These are phyloP conservation scores for Eueides isabella DNA, from an alignment of 1,140 invertebrate genomes.

Conservation along the genomic window DNA sequence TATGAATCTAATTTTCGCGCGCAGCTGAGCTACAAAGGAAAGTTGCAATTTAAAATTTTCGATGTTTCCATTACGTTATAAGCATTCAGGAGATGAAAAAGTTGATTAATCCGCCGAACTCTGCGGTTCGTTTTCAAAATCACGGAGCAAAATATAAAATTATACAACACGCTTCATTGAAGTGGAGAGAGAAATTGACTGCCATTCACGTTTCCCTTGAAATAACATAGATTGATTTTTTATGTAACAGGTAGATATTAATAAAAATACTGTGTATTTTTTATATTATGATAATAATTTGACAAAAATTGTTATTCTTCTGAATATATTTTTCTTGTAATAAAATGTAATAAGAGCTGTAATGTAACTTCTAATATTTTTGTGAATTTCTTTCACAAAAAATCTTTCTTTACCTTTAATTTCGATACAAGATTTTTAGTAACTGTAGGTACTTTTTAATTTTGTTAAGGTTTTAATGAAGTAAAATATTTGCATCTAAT, in stretches of 20 bases:
- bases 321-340: neutral
- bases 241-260: neutral
- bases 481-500: too few relatives aligned
- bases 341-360: neutral
- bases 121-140: constrained; percentile 20
- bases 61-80: constrained; percentile 42
- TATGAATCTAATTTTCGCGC: constrained; percentile 47
- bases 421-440: too few relatives aligned
- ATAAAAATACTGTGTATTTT: neutral
- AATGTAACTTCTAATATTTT: neutral
- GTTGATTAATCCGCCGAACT: constrained; percentile 38
- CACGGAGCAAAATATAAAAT: constrained; percentile 7
- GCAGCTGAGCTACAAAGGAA: constrained; percentile 47
- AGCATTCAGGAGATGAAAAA: constrained; percentile 41
- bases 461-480: too few relatives aligned
- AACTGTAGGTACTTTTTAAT: too few relatives aligned
- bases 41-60: constrained; percentile 50
- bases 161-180: neutral
- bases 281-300: neutral
- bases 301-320: neutral
- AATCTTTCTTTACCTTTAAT: too few relatives aligned
- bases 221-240: constrained; percentile 8
- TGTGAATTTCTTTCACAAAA: too few relatives aligned
- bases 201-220: neutral
- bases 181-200: neutral